These are phyloP conservation scores for Alca torda DNA, from an alignment of 2,797 vertebrate genomes.

Conservation along the genomic window DNA sequence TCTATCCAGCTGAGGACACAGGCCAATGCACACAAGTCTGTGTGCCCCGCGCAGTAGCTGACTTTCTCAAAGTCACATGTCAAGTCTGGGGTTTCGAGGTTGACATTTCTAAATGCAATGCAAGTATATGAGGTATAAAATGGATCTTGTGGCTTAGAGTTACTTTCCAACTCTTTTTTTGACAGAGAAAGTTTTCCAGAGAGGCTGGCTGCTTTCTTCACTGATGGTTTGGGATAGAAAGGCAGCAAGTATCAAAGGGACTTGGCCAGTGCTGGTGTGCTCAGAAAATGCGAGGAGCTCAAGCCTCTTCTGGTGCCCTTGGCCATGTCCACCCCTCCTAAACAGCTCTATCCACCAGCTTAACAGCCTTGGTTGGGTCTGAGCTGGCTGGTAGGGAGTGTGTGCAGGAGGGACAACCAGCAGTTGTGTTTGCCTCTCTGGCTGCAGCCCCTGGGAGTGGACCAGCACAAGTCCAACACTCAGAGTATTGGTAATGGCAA, in stretches of 20 bases:
- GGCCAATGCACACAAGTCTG: not conserved
- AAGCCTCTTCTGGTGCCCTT: not conserved
- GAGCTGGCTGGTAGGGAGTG: not conserved
- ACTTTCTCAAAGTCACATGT: not conserved
- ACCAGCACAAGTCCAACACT: not conserved
- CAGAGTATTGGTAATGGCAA: not conserved
- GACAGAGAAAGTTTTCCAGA: not conserved
- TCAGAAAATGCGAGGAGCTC: not conserved
- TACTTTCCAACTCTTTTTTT: not conserved
- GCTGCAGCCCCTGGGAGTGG: not conserved
- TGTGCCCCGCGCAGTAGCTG: too few species aligned
- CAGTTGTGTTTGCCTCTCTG: not conserved
- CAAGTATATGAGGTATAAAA: not conserved
- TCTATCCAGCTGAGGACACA: not conserved
- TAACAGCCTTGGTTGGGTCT: not conserved
- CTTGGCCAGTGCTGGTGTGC: not conserved
- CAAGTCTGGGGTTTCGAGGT: not conserved
- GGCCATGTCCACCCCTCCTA: not conserved
- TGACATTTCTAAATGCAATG: not conserved
- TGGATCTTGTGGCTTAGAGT: not conserved
- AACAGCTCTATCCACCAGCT: not conserved
- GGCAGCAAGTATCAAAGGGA: not conserved
- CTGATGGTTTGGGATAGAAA: not conserved
- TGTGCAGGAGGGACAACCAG: not conserved
- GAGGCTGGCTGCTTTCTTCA: not conserved